phyloP scores from a whole-genome alignment of 1,140 invertebrate species.

The Agrypnia vestita region DNA sequence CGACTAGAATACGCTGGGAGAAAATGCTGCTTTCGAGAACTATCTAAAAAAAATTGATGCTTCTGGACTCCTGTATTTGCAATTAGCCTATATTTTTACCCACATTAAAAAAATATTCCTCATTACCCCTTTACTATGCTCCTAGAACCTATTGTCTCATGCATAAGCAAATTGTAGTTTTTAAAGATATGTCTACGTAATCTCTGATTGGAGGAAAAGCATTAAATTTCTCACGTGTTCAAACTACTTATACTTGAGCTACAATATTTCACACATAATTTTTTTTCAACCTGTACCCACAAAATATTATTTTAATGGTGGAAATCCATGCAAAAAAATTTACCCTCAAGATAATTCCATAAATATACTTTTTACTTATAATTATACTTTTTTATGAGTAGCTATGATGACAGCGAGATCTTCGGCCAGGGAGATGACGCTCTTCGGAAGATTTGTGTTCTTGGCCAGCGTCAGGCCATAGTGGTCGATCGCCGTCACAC shows the following conservation, averaged over 20 bases:
- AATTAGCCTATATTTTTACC: background rate
- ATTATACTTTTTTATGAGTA: conserved; percentile 65
- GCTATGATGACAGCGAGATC: conserved; percentile 67
- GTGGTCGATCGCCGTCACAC: conserved; percentile 65
- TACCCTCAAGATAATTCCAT: background rate
- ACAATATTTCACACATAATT: too few species aligned
- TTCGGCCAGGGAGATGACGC: conserved; percentile 66
- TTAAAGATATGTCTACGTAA: too few species aligned
- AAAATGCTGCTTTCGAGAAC: background rate
- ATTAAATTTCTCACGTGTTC: background rate
- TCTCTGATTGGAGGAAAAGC: too few species aligned
- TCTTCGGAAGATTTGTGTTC: conserved; percentile 68
- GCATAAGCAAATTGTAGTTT: too few species aligned
- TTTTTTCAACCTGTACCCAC: too few species aligned
- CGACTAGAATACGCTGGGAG: background rate
- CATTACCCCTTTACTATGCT: too few species aligned
- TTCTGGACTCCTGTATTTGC: background rate
- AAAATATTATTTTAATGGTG: too few species aligned
- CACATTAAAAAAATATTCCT: too few species aligned
- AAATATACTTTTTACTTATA: too few species aligned
- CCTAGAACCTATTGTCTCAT: too few species aligned
- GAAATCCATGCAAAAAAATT: background rate
- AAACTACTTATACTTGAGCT: too few species aligned
- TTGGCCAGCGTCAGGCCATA: conserved; percentile 69
- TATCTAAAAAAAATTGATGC: background rate